Conservation (phyloP, 2,797 vertebrate genomes). For the Xenentodon cancila region DNA sequence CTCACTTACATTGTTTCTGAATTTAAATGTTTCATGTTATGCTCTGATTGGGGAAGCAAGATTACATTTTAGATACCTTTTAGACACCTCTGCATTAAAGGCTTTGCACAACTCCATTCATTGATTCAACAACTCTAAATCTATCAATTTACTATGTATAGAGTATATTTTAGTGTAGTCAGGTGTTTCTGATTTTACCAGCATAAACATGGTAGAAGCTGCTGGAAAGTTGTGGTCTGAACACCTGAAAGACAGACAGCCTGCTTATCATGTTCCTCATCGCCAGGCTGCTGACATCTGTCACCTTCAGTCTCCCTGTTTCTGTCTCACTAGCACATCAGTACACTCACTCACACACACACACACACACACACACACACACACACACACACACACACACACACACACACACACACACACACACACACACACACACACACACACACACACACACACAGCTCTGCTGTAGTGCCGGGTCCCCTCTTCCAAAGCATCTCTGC, state of each 20-base stretch:
- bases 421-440: constrained; percentile 16
- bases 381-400: constrained; percentile 34
- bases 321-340: constrained; percentile 25
- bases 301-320: constrained; percentile 69
- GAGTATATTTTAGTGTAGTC: no score
- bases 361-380: constrained; percentile 34
- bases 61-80: no score
- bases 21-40: no score
- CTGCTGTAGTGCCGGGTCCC: constrained; percentile 44
- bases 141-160: no score
- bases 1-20: no score
- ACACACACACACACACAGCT: constrained; percentile 38
- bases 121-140: no score
- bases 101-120: no score
- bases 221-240: constrained; percentile 44
- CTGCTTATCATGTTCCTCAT: constrained; percentile 71
- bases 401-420: constrained; percentile 21
- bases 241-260: constrained; percentile 63
- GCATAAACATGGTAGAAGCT: no score
- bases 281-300: constrained; percentile 71
- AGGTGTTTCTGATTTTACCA: no score
- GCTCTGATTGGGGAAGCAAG: no score
- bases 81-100: no score
- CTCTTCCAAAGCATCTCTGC: constrained; percentile 75
- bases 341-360: constrained; percentile 23